A percentile compares a stretch with the other conserved stretches of the same genome.
phyloP scores from a whole-genome alignment of 2,888 invertebrate species.

The Cephus rjabovi region DNA sequence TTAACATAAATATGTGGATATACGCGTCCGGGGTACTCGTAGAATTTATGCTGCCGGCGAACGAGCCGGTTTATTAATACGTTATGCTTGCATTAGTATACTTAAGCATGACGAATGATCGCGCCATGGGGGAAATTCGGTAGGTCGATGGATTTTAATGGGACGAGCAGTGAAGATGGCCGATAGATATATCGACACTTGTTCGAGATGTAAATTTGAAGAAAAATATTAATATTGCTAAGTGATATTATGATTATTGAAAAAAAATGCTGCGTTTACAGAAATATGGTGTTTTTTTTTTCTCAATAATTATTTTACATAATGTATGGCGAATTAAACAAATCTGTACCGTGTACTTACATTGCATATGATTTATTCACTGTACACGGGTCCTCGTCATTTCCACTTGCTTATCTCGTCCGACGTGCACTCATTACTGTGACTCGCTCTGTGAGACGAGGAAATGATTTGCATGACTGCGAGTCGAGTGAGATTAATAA shows the following conservation, averaged over 20 bases:
- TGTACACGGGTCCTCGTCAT: neutral
- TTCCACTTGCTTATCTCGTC: neutral
- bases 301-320: neutral
- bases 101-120: conserved; percentile 65
- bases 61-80: conserved; percentile 61
- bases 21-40: conserved; percentile 33
- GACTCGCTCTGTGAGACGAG: neutral
- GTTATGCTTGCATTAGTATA: conserved; percentile 64
- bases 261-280: too few species aligned
- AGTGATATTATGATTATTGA: neutral
- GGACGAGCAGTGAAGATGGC: conserved; percentile 13
- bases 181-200: neutral
- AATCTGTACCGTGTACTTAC: neutral
- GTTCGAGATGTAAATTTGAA: neutral
- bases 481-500: neutral
- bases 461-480: neutral
- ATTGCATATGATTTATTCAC: neutral
- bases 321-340: neutral
- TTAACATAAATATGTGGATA: conserved; percentile 59
- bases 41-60: conserved; percentile 52
- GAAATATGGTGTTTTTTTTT: neutral
- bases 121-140: conserved; percentile 55
- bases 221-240: neutral
- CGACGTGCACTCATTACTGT: neutral
- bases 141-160: conserved; percentile 40